Evolutionary conservation across 2,888 invertebrate genomes (phyloP), one percentile per base, ranked within the genome.

Genomic region (Corbicula japonica): DNA sequence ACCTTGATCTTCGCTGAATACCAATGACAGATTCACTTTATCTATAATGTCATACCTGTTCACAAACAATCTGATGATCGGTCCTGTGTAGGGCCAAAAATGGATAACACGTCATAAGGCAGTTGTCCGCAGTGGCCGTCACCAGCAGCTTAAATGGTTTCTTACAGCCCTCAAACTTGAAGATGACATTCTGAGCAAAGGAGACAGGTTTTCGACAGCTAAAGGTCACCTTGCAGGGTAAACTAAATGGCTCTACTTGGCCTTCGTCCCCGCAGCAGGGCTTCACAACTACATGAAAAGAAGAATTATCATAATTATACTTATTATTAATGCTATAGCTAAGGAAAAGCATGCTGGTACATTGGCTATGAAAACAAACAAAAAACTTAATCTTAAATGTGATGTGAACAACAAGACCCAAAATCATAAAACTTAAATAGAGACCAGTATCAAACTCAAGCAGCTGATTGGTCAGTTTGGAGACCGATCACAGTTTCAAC

Each of bases 21-120:
- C n/a, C n/a, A n/a, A n/a, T n/a, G n/a, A n/a, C n/a, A n/a, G n/a
- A n/a, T n/a, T n/a, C n/a, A n/a, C n/a, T n/a, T n/a, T n/a, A n/a
- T n/a, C n/a, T 21, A 61, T 5, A 18, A 5, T 23, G 21, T 12
- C 62, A 54, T 70, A 92, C 93, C 89, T 92, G 91, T 88, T 93
- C 93, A 87, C 93, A 92, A 38, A 93, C 92, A 77, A 93, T 93
- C 76, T 93, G 92, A 76, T 93, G 92, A 74, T 93, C 93, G 34
- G 87, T 85, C 46, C 92, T 83, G 78, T 94, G 93, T 65, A 90
- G 82, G 8, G 92, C 92, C 58, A 93, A 78, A 88, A 93, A 93
- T 1, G 92, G 92, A 76, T 93, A 93, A 74, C 92, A 93, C 4
- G 92, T 92, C 73, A 93, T 78, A 18, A 94, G 84, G 68, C 93